phyloP scores from a whole-genome alignment of 2,888 invertebrate species.

The Timandra comae region DNA sequence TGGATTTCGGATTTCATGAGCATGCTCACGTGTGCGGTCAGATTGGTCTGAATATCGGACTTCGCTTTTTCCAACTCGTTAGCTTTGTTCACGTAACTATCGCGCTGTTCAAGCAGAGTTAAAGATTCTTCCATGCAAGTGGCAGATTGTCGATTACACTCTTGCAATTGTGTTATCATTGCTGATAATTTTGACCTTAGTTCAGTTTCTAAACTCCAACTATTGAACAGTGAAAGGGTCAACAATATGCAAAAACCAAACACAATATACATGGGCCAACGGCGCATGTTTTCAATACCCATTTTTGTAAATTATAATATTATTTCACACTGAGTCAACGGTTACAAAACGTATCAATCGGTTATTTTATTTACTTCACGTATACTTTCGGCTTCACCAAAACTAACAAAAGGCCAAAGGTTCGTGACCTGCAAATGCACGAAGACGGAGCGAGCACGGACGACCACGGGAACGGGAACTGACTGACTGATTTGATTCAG shows the following conservation, averaged over 20 bases:
- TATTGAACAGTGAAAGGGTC: slow-evolving; percentile 67
- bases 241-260: slow-evolving; percentile 62
- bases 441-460: too few relatives aligned
- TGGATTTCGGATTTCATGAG: slow-evolving; percentile 50
- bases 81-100: slow-evolving; percentile 51
- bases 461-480: too few relatives aligned
- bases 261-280: slow-evolving; percentile 68
- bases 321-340: too few relatives aligned
- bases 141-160: slow-evolving; percentile 60
- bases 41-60: slow-evolving; percentile 41
- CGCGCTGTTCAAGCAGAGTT: slow-evolving; percentile 56
- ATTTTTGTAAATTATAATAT: too few relatives aligned
- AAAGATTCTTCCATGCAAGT: slow-evolving; percentile 62
- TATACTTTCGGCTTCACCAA: too few relatives aligned
- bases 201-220: slow-evolving; percentile 63
- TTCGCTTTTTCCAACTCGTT: slow-evolving; percentile 54
- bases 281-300: slow-evolving; percentile 74
- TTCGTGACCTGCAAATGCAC: too few relatives aligned
- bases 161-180: slow-evolving; percentile 55
- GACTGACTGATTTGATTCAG: too few relatives aligned
- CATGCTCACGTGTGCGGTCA: slow-evolving; percentile 44
- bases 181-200: slow-evolving; percentile 53
- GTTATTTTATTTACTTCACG: too few relatives aligned
- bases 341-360: too few relatives aligned
- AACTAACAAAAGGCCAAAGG: too few relatives aligned